A percentile compares a stretch with the other conserved stretches of the same genome.
Evolutionary conservation across 2,888 invertebrate species (phyloP).

Genomic region (Dasysyrphus albostriatus): DNA sequence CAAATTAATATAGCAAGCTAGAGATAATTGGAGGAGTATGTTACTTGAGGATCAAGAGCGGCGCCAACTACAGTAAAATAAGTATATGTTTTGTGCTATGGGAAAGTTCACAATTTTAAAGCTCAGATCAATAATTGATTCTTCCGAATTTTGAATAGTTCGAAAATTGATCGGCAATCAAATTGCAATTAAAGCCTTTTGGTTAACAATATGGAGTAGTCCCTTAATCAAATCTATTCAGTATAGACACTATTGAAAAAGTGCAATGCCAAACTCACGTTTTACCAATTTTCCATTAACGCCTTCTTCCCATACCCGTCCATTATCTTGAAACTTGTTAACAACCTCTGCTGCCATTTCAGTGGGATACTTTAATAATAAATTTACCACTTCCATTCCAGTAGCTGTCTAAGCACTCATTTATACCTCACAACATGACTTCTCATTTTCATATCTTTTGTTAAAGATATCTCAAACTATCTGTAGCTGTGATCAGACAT

Average conservation of each 20-base stretch:
- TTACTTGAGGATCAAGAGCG: too few species aligned
- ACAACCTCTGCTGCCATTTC: slow-evolving; percentile 16
- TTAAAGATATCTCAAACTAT: slow-evolving; percentile 17
- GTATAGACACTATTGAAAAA: neutral
- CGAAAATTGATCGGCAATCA: neutral
- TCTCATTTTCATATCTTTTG: slow-evolving; percentile 22
- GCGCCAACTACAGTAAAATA: too few species aligned
- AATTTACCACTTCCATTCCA: slow-evolving; percentile 16
- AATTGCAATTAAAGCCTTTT: neutral
- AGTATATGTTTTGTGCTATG: too few species aligned
- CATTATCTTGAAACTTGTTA: slow-evolving; percentile 38
- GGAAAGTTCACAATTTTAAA: too few species aligned
- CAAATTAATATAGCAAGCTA: too few species aligned
- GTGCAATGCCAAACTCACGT: slow-evolving; percentile 9
- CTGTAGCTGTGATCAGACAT: slow-evolving; percentile 7
- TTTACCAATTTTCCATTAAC: slow-evolving; percentile 26
- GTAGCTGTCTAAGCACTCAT: slow-evolving; percentile 20
- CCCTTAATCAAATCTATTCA: neutral
- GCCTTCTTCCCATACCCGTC: neutral
- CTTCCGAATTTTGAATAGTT: too few species aligned
- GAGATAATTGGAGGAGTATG: too few species aligned
- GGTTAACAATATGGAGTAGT: neutral
- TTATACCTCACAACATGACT: slow-evolving; percentile 17
- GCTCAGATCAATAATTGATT: too few species aligned
- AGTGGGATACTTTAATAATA: neutral